Evolutionary conservation across 2,797 vertebrate species (phyloP), one percentile per base, ranked within the genome.

Genomic region (Lagocephalus sceleratus): DNA sequence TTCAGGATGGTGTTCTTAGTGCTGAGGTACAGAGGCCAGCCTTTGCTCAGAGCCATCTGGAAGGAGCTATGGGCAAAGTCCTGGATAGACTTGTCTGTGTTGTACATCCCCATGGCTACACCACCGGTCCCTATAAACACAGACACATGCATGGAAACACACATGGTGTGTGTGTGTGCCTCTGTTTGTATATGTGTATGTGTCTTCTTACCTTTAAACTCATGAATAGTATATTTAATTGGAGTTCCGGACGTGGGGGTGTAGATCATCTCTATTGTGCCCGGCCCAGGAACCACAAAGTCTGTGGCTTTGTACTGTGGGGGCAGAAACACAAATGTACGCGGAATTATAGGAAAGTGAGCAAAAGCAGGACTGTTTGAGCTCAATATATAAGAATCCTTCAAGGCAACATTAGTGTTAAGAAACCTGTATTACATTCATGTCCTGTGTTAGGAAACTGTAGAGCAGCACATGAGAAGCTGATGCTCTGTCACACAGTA

Each of bases 1-100:
- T 99, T 99, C 76, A 99, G 92, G 81, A 99, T 99, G 54, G 97
- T 99, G 87, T 99, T 99, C 80, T 99, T 99, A 75, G 97, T 99
- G 90, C 97, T 99, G 88, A 99, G 93, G 81, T 98, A 99, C 29
- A 99, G 87, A 1, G 95, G 93, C 92, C 93, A 96, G 32, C 47
- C 76, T 88, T 98, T 98, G 29, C 84, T 71, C 67, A 99, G 66
- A 3, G 92, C 95, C 94, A 98, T 94, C 78, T 97, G 94, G 87
- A 99, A 96, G 68, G 96, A 99, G 86, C 97, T 98, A 83, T 97
- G 96, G n/a, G 95, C 97, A 78, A 99, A 99, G 54, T 98, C 95
- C 63, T 79, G 87, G 55, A 99, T 95, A 56, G 97, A 98, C 21
- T 86, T 88, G 73, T 99, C 97, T n/a, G 95, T 94, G 75, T 99